These are phyloP conservation scores for Hippocampus guttulatus DNA, from an alignment of 2,113 vertebrate species.

Conservation along the genomic window DNA sequence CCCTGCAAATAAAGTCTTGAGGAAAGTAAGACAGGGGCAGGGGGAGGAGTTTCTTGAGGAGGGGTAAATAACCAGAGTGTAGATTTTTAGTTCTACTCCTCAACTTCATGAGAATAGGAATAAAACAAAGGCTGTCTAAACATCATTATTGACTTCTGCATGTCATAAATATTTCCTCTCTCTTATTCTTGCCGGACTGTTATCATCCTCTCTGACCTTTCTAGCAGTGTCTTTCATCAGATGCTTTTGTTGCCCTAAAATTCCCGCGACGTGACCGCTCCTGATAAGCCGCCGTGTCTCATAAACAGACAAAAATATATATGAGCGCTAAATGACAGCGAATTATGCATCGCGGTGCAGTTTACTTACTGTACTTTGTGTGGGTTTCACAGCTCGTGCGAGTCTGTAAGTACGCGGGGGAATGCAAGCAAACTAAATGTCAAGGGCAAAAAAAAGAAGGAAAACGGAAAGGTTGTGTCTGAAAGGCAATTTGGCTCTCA, in stretches of 20 bases:
- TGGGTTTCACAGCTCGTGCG: slow-evolving; percentile 8
- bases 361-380: slow-evolving; percentile 12
- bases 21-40: slow-evolving; percentile 26
- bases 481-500: slow-evolving; percentile 67
- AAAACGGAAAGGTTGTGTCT: slow-evolving; percentile 57
- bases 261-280: neutral
- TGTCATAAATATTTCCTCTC: slow-evolving; percentile 10
- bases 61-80: slow-evolving; percentile 47
- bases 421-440: slow-evolving; percentile 67
- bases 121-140: no score
- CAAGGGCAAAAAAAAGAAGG: slow-evolving; percentile 59
- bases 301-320: neutral
- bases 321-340: slow-evolving; percentile 11
- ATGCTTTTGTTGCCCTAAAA: neutral
- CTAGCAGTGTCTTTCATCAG: neutral
- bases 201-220: neutral
- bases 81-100: slow-evolving; percentile 48
- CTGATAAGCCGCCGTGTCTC: neutral
- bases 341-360: slow-evolving; percentile 1
- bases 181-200: neutral
- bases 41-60: slow-evolving; percentile 21
- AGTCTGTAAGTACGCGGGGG: slow-evolving; percentile 33
- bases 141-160: slow-evolving; percentile 20
- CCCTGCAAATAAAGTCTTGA: slow-evolving; percentile 54
- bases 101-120: slow-evolving; percentile 7